These are phyloP conservation scores for Lasioglossum leucozonium DNA, from an alignment of 2,888 invertebrate genomes.

Conservation along the genomic window DNA sequence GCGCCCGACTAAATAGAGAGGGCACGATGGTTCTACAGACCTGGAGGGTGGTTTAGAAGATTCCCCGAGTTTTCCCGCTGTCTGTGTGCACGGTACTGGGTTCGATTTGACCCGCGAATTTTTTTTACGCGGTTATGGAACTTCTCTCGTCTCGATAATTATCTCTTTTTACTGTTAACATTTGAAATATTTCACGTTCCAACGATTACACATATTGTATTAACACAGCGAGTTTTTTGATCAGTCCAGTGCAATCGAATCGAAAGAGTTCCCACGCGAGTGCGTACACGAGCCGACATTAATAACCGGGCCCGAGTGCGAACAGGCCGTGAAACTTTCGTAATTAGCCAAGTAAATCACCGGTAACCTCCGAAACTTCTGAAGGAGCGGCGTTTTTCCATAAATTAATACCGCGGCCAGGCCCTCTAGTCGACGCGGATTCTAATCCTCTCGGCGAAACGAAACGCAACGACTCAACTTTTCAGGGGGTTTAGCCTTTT, in stretches of 20 bases:
- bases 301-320: constrained; percentile 21
- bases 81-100: neutral
- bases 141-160: no score
- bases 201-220: no score
- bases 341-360: constrained; percentile 69
- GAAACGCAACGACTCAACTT: constrained; percentile 11
- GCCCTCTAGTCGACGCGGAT: constrained; percentile 1
- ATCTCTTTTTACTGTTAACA: no score
- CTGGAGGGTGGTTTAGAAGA: neutral
- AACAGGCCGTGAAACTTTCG: constrained; percentile 57
- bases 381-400: constrained; percentile 49
- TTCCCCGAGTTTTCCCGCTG: neutral
- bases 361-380: constrained; percentile 54
- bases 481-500: neutral
- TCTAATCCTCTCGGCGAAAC: constrained; percentile 21
- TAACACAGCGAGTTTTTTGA: neutral
- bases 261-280: neutral
- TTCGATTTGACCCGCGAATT: neutral
- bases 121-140: no score
- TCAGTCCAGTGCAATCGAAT: neutral
- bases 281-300: constrained; percentile 38
- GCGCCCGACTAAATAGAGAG: neutral
- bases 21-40: neutral
- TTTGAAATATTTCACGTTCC: no score
- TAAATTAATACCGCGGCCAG: constrained; percentile 62